These are phyloP conservation scores for Hipposideros larvatus DNA, from an alignment of 2,797 vertebrate genomes.

Conservation along the genomic window DNA sequence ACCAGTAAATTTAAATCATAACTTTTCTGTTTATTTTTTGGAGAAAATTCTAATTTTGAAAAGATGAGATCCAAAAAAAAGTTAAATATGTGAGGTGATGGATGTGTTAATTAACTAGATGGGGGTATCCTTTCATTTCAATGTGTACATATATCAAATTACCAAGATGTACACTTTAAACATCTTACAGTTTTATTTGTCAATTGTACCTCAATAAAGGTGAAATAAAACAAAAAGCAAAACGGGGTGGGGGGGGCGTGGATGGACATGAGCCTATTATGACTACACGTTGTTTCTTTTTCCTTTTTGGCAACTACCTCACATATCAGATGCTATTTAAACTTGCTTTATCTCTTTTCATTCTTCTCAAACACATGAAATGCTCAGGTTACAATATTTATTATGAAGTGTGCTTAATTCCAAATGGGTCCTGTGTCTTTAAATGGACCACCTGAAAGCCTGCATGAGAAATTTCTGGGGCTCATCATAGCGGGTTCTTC, in stretches of 20 bases:
- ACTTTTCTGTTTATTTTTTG: not conserved
- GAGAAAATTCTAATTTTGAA: conserved; percentile 43
- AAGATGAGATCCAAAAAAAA: not conserved
- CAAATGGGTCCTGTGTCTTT: not conserved
- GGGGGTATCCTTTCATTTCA: not conserved
- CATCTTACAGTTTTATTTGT: not conserved
- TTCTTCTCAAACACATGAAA: not conserved
- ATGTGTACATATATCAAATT: not conserved
- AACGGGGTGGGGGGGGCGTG: not conserved
- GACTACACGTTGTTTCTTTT: not conserved
- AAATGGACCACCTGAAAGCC: not conserved
- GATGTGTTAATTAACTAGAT: not conserved
- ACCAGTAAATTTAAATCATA: not conserved
- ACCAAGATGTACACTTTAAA: not conserved
- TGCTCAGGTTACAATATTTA: not conserved
- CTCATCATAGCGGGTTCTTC: not conserved
- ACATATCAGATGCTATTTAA: not conserved
- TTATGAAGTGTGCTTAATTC: not conserved
- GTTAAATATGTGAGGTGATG: not conserved
- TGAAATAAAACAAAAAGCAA: not conserved
- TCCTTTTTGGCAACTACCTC: not conserved
- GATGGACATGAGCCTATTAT: not conserved
- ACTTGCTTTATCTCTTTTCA: not conserved
- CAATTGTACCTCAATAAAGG: not conserved
- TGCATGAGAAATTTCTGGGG: not conserved